Conservation (phyloP, 2,888 invertebrate genomes). For the Chydorus sphaericus region DNA sequence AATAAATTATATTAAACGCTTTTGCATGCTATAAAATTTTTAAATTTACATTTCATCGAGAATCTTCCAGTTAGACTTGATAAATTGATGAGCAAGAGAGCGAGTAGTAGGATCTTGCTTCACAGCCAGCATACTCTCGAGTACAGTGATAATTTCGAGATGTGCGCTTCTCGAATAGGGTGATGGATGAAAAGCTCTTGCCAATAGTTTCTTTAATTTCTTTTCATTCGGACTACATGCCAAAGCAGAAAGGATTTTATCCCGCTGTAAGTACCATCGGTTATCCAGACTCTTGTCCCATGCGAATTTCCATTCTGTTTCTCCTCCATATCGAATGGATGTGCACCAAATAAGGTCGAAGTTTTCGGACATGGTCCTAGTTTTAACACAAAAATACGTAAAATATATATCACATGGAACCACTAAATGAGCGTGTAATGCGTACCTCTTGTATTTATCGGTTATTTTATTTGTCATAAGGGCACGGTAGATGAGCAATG, state of each 20-base stretch:
- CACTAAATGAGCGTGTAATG: too few relatives aligned
- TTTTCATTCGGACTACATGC: background rate
- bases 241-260: background rate
- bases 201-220: background rate
- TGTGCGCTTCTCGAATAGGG: background rate
- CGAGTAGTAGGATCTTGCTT: background rate
- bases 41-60: too few relatives aligned
- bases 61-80: background rate
- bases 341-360: background rate
- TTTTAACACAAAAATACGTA: too few relatives aligned
- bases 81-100: background rate
- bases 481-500: background rate
- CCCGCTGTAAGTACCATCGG: background rate
- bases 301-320: background rate
- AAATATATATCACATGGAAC: too few relatives aligned
- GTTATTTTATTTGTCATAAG: background rate
- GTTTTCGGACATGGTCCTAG: background rate
- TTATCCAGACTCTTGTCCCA: background rate
- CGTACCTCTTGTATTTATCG: background rate
- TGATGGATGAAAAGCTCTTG: background rate
- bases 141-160: background rate
- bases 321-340: background rate
- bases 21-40: too few relatives aligned
- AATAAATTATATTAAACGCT: too few relatives aligned
- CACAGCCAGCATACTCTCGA: constrained; percentile 1